Conservation (phyloP, 1,140 invertebrate species). For the Atta texana region DNA sequence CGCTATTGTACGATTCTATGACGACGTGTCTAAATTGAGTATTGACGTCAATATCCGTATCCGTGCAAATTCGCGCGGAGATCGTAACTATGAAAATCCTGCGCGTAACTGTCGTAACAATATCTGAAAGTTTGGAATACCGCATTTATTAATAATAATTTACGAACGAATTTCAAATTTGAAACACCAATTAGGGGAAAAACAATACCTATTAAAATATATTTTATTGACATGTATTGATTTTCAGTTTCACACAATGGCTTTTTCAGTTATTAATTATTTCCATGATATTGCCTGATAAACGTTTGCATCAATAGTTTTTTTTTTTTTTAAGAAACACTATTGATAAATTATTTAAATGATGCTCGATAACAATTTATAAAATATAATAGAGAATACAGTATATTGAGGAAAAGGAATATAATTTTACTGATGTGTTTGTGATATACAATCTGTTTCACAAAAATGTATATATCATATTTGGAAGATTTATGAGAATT, state of each 20-base stretch:
- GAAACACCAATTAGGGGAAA: background rate
- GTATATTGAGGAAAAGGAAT: background rate
- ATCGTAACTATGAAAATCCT: slow-evolving; percentile 35
- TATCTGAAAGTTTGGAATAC: slow-evolving; percentile 35
- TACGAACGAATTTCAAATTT: background rate
- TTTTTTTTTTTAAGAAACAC: background rate
- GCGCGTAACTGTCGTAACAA: slow-evolving; percentile 28
- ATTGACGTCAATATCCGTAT: slow-evolving; percentile 46
- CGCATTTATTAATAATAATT: slow-evolving; percentile 53
- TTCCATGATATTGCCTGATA: background rate
- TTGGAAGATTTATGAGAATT: too few relatives aligned
- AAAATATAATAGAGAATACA: background rate
- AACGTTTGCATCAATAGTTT: background rate
- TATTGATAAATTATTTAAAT: slow-evolving; percentile 14
- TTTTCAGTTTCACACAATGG: slow-evolving; percentile 25
- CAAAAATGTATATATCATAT: too few relatives aligned
- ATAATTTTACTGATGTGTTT: background rate
- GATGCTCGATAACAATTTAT: background rate
- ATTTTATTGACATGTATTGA: slow-evolving; percentile 18
- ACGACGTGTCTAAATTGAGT: slow-evolving; percentile 19
- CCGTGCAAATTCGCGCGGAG: background rate
- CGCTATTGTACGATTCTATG: background rate
- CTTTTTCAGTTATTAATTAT: slow-evolving; percentile 29
- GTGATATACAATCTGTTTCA: too few relatives aligned
- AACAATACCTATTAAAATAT: slow-evolving; percentile 12